Conservation (phyloP, 1,140 invertebrate species). For the Cherax destructor region DNA sequence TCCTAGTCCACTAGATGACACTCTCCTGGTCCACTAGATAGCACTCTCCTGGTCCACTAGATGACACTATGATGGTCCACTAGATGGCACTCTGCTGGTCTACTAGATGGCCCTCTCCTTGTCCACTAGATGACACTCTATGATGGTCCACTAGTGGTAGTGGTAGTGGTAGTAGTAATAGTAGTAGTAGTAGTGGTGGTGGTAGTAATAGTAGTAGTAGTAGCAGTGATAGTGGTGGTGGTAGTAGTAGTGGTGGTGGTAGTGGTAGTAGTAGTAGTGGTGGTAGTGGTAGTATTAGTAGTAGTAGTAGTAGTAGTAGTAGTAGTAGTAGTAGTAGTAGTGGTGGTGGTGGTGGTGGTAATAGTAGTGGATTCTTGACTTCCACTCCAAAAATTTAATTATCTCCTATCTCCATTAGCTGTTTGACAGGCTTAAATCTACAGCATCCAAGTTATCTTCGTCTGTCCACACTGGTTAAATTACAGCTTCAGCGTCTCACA, state of each 20-base stretch:
- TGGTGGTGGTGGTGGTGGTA: neutral
- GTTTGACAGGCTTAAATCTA: no score
- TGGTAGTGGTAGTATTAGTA: neutral
- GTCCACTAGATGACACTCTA: neutral
- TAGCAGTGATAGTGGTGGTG: neutral
- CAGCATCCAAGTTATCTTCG: no score
- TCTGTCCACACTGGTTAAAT: no score
- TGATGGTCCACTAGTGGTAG: neutral
- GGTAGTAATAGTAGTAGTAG: neutral
- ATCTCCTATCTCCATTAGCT: no score
- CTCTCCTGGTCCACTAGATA: no score
- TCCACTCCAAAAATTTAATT: no score
- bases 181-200: no score
- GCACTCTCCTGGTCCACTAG: no score
- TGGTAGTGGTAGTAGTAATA: no score
- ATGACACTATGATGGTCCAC: neutral
- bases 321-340: neutral
- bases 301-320: neutral
- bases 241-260: conserved; percentile 11
- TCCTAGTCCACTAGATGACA: no score
- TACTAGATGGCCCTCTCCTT: neutral
- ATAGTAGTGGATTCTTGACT: no score
- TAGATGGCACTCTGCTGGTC: neutral
- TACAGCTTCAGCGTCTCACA: no score
- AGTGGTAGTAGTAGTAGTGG: conserved; percentile 9